phyloP scores from a whole-genome alignment of 2,113 vertebrate species.

The Coracopsis vasa region DNA sequence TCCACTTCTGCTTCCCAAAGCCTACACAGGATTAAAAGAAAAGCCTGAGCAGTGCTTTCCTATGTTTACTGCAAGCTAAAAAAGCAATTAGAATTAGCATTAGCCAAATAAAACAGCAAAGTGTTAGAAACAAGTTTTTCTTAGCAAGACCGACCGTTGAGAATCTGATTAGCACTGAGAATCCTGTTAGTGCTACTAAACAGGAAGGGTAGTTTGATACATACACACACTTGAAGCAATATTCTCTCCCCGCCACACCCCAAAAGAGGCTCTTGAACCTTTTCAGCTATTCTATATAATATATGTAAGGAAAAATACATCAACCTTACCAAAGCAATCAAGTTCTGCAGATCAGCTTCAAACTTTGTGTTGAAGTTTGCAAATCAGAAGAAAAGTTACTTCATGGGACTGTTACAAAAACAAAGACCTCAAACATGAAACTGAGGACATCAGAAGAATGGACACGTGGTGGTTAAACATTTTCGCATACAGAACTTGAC shows the following conservation, averaged over 20 bases:
- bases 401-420: neutral
- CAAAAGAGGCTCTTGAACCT: neutral
- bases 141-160: neutral
- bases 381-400: neutral
- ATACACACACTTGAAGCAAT: neutral
- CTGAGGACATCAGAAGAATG: neutral
- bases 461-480: neutral
- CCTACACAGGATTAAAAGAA: neutral
- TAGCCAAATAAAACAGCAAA: neutral
- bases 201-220: neutral
- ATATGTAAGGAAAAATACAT: neutral
- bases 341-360: neutral
- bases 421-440: neutral
- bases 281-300: neutral
- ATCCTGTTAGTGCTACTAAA: neutral
- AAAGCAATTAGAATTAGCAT: neutral
- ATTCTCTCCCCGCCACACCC: accelerated
- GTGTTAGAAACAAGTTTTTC: neutral
- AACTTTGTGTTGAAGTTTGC: neutral
- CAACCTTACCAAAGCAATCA: neutral
- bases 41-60: neutral
- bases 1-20: neutral
- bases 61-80: neutral
- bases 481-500: neutral
- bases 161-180: neutral